Evolutionary conservation across 1,140 invertebrate species (phyloP), one percentile per base, ranked within the genome.

Genomic region (Drosophila jambulina): DNA sequence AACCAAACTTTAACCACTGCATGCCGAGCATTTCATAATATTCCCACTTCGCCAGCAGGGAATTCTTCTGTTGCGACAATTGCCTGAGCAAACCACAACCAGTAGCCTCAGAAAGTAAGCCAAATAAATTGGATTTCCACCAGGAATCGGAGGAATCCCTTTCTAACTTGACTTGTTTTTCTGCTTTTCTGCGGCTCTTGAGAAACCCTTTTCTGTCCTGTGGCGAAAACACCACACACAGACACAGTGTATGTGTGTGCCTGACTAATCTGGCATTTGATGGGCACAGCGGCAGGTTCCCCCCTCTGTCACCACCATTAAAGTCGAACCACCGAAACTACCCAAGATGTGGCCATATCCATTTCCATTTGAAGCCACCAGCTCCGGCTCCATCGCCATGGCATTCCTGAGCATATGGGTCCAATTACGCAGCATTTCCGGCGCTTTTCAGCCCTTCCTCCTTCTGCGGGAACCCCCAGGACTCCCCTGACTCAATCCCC

Each of bases 401-500:
- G 40, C 64, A 62, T 69, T 64, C 53, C 51, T 42, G 46, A 91
- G 82, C 86, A 90, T 88, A 90, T 90, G 86, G 82, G 78, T 90
- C 85, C 85, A 90, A 90, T 91, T 91, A 91, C 85, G 79, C 75
- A 90, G 86, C 86, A 82, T 61, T 90, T 88, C 85, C 84, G 85
- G 77, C 65, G 49, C 61, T 72, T 76, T 46, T 32, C 29, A 27
- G 19, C 68, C 38, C 19, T 56, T 49, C 43, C 23, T 45, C 15
- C 12, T 40, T 40, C 17, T 40, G 3, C 12, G n/a, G 9, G 27
- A 42, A 12, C 21, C 29, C 43, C 12, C 43, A 40, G 49, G 49
- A 53, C 48, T 42, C 36, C 12, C n/a, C 48, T 13, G 51, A 54
- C 8, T 23, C 32, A 36, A 54, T 36, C 56, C 60, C 58, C 56